Conservation (phyloP, 2,797 vertebrate species). For the Xyrichtys novacula region DNA sequence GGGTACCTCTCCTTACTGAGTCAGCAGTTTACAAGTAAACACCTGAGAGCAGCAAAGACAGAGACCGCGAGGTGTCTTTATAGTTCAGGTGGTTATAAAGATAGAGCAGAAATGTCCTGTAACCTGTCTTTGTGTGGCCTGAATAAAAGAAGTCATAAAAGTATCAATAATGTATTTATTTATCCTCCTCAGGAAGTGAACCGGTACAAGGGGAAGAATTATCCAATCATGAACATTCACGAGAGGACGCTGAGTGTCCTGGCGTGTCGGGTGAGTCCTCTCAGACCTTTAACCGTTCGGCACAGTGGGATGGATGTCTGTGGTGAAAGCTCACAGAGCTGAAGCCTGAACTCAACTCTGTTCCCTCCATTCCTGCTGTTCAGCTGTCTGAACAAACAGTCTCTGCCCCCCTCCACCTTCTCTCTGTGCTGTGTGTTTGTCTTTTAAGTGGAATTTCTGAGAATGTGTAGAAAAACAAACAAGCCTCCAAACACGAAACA, state of each 20-base stretch:
- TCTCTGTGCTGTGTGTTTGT: slow-evolving; percentile 25
- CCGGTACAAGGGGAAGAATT: slow-evolving; percentile 98
- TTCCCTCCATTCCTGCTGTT: slow-evolving; percentile 48
- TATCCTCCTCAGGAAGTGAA: slow-evolving; percentile 92
- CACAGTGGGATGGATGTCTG: slow-evolving; percentile 36
- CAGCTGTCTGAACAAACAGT: slow-evolving; percentile 55
- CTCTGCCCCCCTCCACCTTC: slow-evolving; percentile 40
- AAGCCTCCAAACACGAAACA: slow-evolving; percentile 5
- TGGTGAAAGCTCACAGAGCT: background rate
- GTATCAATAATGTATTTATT: background rate
- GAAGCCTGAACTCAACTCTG: slow-evolving; percentile 41
- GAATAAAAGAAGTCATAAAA: background rate
- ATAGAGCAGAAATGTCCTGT: too few species aligned
- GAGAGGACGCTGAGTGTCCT: slow-evolving; percentile 96
- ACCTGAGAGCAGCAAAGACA: background rate
- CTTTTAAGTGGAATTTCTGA: slow-evolving; percentile 19
- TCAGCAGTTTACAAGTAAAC: slow-evolving; percentile 13
- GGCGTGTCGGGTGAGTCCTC: slow-evolving; percentile 92
- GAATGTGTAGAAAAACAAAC: slow-evolving; percentile 22
- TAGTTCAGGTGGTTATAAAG: too few species aligned
- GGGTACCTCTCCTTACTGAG: background rate
- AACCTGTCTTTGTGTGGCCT: too few species aligned
- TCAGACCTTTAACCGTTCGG: slow-evolving; percentile 11
- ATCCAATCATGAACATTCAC: slow-evolving; percentile 98
- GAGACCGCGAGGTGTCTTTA: too few species aligned